phyloP scores from a whole-genome alignment of 2,113 vertebrate genomes.

The Zosterops hypoxanthus region DNA sequence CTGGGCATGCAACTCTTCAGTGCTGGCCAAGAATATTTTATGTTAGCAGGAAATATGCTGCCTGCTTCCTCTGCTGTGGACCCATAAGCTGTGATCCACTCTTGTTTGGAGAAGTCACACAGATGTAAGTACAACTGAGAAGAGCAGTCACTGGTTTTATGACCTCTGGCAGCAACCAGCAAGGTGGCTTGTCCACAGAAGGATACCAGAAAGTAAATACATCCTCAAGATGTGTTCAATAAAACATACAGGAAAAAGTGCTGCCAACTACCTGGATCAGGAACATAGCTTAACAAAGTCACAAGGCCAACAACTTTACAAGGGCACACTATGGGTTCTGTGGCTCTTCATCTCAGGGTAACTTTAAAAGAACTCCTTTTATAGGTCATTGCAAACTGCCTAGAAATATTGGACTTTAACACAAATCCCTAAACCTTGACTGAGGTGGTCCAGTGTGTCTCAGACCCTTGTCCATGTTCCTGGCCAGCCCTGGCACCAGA shows the following conservation, averaged over 20 bases:
- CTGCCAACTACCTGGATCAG: not conserved
- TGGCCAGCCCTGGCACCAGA: too few relatives aligned
- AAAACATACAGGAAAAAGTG: not conserved
- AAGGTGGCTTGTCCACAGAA: not conserved
- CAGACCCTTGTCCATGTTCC: too few relatives aligned
- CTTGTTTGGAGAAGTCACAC: not conserved
- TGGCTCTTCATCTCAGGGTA: not conserved
- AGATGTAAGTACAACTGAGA: not conserved
- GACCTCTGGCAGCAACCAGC: not conserved
- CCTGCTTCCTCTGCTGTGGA: not conserved
- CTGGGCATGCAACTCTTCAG: not conserved
- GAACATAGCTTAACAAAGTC: not conserved
- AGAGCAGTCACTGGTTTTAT: not conserved
- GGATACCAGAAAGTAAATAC: not conserved
- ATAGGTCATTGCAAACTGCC: not conserved
- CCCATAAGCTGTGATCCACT: not conserved
- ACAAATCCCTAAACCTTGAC: not conserved
- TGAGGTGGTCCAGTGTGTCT: too few relatives aligned
- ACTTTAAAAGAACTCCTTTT: not conserved
- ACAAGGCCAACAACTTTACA: not conserved
- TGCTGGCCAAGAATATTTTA: not conserved
- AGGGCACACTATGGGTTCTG: not conserved
- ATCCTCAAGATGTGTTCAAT: not conserved
- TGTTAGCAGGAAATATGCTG: not conserved
- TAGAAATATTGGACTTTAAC: not conserved